Percentiles rank a stretch among this genome's conserved stretches.
Conservation (phyloP, 2,113 vertebrate species). For the Pangasianodon gigas region DNA sequence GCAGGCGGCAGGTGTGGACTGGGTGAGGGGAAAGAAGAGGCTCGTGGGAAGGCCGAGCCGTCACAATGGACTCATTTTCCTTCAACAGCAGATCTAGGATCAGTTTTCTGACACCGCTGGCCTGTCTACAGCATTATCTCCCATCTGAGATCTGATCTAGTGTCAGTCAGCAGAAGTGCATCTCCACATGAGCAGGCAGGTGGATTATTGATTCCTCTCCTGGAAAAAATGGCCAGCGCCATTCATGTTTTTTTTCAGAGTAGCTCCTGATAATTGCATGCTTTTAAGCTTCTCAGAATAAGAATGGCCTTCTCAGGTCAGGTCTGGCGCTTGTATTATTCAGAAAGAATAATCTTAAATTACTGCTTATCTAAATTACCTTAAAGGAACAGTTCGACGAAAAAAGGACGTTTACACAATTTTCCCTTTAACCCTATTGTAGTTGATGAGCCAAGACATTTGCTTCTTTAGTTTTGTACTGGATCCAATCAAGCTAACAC, state of each 20-base stretch:
- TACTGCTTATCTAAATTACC: conserved; percentile 21
- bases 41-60: conserved; percentile 63
- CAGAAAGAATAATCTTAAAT: background rate
- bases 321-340: background rate
- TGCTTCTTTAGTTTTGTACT: background rate
- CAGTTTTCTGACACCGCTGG: background rate
- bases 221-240: conserved; percentile 28
- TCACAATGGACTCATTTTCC: conserved; percentile 71
- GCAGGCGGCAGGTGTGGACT: conserved; percentile 70
- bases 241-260: conserved; percentile 15
- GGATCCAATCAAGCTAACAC: background rate
- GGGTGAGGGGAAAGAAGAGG: conserved; percentile 68
- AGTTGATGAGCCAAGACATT: background rate
- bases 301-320: background rate
- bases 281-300: conserved; percentile 50
- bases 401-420: background rate
- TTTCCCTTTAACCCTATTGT: background rate
- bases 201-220: conserved; percentile 36
- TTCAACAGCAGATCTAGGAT: conserved; percentile 43
- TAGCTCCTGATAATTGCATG: conserved; percentile 13
- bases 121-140: background rate
- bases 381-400: background rate
- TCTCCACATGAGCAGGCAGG: conserved; percentile 24
- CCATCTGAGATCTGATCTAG: background rate
- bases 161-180: conserved; percentile 16